Evolutionary conservation across 2,888 invertebrate species (phyloP), one percentile per base, ranked within the genome.

Genomic region (Rambutsinella grinnellia): DNA sequence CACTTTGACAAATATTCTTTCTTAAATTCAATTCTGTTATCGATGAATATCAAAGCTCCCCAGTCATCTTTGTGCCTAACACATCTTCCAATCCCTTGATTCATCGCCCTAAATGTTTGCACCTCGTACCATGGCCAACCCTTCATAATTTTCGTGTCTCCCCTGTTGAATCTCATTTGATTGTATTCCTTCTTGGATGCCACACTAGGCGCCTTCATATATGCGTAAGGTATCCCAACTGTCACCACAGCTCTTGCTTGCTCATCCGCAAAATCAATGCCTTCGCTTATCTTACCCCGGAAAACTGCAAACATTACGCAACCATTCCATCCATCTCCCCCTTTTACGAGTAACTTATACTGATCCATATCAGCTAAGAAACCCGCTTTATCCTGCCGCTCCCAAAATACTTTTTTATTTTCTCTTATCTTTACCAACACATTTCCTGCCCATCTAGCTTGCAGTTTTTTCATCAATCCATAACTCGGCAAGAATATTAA

Each of bases 231-330:
- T 17, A 82, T 82, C 0, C 82, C 82, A 10, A 81, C 36, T 1
- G 77, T 76, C 0, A 82, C 44, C 0, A 82, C 82, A 21, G 79
- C 79, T 23, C 82, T 26, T 0, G 81, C 82, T 61, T 79, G 63
- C 10, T 79, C 46, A 65, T 82, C 81, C 3, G 56, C 57, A 47
- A 82, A 82, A 44, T 82, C 79, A 0, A 80, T 65, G 0, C 82
- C 82, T 65, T 82, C 82, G n/a, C 79, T 79, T 2, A 79, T 56
- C 53, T 76, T 76, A 15, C 82, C 82, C 19, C 81, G 46, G n/a
- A 72, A 62, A 10, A 79, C 66, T 0, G 71, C 80, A 68, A 82
- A 79, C 1, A 82, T 28, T 15, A 82, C 15, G 71, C 72, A 13
- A 80, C 82, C 8, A 13, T 28, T 1, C 21, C n/a, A 13, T 8